Evolutionary conservation across 1,140 invertebrate genomes (phyloP).

Genomic region (Psix sp.): DNA sequence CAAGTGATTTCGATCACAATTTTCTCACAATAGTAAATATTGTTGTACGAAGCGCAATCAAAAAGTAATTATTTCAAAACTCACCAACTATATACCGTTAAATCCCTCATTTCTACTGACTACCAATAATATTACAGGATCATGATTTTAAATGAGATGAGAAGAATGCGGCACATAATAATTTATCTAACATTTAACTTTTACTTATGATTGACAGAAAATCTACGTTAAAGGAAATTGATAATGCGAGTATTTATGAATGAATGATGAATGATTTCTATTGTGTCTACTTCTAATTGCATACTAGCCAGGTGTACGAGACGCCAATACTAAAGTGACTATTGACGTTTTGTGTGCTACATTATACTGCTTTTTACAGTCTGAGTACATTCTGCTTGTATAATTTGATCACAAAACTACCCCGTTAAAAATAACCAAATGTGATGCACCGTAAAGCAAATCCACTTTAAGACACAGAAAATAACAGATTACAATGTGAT

Average conservation of each 20-base stretch:
- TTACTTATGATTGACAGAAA: too few relatives aligned
- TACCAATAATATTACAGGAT: too few relatives aligned
- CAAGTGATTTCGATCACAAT: constrained; percentile 50
- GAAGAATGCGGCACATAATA: too few relatives aligned
- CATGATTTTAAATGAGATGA: too few relatives aligned
- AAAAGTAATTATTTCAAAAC: constrained; percentile 30
- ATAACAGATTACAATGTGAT: too few relatives aligned
- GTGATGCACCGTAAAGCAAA: neutral
- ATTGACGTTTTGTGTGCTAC: constrained; percentile 51
- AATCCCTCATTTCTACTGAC: too few relatives aligned
- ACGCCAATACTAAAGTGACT: constrained; percentile 57
- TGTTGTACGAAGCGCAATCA: constrained; percentile 39
- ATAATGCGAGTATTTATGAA: too few relatives aligned
- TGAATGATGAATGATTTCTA: constrained; percentile 37
- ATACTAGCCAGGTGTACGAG: constrained; percentile 66
- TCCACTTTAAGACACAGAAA: too few relatives aligned
- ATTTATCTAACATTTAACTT: too few relatives aligned
- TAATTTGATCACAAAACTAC: too few relatives aligned
- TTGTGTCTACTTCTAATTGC: constrained; percentile 56
- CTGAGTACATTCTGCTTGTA: constrained; percentile 43
- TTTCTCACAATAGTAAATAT: constrained; percentile 42
- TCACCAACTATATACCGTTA: constrained; percentile 2
- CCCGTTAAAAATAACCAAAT: neutral
- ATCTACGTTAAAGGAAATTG: too few relatives aligned
- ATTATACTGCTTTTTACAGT: constrained; percentile 22